Conservation (phyloP, 1,140 invertebrate genomes). For the Drosophila subpulchrella region DNA sequence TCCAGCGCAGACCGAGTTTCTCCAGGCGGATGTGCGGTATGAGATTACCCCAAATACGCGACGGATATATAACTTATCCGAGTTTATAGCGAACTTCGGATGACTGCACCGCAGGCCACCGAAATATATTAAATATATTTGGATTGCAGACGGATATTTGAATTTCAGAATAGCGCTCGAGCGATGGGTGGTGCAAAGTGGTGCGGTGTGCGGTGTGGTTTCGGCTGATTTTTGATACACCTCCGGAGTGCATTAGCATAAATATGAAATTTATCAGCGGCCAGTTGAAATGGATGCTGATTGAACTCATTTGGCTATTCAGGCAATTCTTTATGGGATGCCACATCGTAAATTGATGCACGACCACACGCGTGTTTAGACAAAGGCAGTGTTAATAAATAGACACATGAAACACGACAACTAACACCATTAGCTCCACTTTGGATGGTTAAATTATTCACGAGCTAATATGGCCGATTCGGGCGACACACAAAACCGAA, state of each 20-base stretch:
- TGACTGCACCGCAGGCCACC: conserved; percentile 56
- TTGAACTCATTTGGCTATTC: conserved; percentile 80
- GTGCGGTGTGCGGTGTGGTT: conserved; percentile 41
- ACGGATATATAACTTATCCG: conserved; percentile 77
- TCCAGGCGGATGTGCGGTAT: conserved; percentile 36
- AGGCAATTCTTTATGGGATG: conserved; percentile 71
- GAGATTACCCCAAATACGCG: conserved; percentile 47
- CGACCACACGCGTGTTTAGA: conserved; percentile 42
- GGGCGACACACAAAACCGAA: conserved; percentile 52
- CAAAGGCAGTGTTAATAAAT: conserved; percentile 82
- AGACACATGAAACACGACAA: conserved; percentile 80
- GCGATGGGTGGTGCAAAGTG: conserved; percentile 56
- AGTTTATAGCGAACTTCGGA: conserved; percentile 56
- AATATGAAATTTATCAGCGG: conserved; percentile 81
- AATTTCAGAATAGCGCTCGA: conserved; percentile 47
- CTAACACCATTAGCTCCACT: conserved; percentile 82
- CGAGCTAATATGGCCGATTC: conserved; percentile 65
- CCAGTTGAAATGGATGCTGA: conserved; percentile 73
- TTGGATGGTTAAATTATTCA: conserved; percentile 83
- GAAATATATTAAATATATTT: conserved; percentile 65
- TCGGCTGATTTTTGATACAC: conserved; percentile 46
- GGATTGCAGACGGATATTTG: conserved; percentile 60
- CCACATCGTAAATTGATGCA: conserved; percentile 62
- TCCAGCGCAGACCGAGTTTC: conserved; percentile 1
- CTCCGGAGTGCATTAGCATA: conserved; percentile 68